Conservation (phyloP, 2,113 vertebrate genomes). For the Semicossyphus pulcher region DNA sequence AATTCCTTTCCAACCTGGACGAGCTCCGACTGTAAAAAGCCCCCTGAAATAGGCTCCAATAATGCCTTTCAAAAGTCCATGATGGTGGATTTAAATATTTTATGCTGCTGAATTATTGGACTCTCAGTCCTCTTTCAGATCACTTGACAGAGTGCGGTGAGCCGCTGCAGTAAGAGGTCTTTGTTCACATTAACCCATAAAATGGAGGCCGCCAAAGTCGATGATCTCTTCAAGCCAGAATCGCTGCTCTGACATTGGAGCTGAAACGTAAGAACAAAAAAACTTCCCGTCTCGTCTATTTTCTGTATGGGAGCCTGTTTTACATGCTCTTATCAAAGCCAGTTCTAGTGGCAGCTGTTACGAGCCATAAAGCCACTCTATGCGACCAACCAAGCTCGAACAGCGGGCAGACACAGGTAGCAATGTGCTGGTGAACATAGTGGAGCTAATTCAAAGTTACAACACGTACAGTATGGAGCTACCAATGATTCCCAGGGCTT, state of each 20-base stretch:
- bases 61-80: conserved; percentile 48
- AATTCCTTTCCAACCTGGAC: conserved; percentile 65
- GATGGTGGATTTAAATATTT: conserved; percentile 68
- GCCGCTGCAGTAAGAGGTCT: conserved; percentile 44
- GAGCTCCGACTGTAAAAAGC: conserved; percentile 50
- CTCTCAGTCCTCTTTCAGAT: conserved; percentile 45
- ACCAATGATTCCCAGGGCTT: no score
- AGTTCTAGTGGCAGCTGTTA: neutral
- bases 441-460: no score
- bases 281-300: neutral
- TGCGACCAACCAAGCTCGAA: no score
- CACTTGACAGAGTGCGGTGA: conserved; percentile 45
- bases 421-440: no score
- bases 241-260: conserved; percentile 2
- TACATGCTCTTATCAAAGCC: neutral
- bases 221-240: conserved; percentile 38
- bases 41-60: conserved; percentile 31
- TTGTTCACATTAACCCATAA: conserved; percentile 57
- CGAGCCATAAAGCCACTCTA: neutral
- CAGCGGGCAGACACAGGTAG: no score
- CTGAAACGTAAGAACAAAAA: conserved; percentile 18
- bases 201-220: conserved; percentile 38
- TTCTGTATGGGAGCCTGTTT: neutral
- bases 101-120: conserved; percentile 57
- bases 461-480: no score